A percentile compares a stretch with the other conserved stretches of the same genome.
Evolutionary conservation across 1,140 invertebrate genomes (phyloP).

Genomic region (Nomia melanderi): DNA sequence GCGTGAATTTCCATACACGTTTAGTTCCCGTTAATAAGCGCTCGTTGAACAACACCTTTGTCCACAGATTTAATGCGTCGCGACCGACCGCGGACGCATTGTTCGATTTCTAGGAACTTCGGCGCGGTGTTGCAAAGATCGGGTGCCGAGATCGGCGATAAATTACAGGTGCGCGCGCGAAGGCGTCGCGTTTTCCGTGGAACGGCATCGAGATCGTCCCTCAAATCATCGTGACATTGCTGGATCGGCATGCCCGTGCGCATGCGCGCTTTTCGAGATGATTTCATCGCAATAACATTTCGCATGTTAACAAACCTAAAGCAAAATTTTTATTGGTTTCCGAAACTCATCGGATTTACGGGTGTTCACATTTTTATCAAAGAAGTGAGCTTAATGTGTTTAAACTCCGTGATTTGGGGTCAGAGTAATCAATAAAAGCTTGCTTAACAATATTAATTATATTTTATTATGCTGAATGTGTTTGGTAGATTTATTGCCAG

Average conservation of each 20-base stretch:
- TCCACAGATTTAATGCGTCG: not conserved
- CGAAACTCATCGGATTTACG: too few species aligned
- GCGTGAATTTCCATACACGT: not conserved
- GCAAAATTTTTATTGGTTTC: too few species aligned
- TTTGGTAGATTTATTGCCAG: too few species aligned
- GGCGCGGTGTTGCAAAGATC: not conserved
- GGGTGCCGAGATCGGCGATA: not conserved
- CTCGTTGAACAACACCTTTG: not conserved
- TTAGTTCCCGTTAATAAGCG: not conserved
- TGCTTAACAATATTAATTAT: too few species aligned
- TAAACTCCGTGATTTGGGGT: too few species aligned
- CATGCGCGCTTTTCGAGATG: not conserved
- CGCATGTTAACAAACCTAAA: too few species aligned
- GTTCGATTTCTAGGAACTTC: slow-evolving; percentile 6
- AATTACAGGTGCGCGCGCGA: slow-evolving; percentile 6
- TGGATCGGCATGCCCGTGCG: not conserved
- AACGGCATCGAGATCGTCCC: not conserved
- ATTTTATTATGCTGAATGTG: too few species aligned
- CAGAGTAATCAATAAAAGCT: too few species aligned
- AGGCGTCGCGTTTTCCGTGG: not conserved
- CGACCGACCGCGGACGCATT: not conserved
- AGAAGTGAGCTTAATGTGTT: too few species aligned
- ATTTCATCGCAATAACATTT: slow-evolving; percentile 5
- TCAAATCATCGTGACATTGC: slow-evolving; percentile 7
- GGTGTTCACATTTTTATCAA: too few species aligned